Percentiles rank a stretch among this genome's conserved stretches.
phyloP scores from a whole-genome alignment of 2,113 vertebrate genomes.

The Plectropomus leopardus region DNA sequence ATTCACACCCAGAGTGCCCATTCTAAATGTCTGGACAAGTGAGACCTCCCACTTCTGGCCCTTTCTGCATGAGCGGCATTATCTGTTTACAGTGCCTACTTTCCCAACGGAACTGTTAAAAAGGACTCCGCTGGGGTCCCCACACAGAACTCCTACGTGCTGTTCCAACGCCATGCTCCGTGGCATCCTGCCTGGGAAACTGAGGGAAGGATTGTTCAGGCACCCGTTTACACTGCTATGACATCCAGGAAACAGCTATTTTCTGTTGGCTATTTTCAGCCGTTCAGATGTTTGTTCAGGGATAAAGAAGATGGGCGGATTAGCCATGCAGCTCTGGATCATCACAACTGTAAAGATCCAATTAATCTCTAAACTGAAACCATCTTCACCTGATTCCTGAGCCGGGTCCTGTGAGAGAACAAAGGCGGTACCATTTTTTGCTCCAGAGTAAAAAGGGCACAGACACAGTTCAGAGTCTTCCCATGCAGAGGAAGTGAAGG shows the following conservation, averaged over 20 bases:
- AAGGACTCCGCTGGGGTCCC: slow-evolving; percentile 69
- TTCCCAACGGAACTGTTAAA: slow-evolving; percentile 74
- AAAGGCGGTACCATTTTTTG: slow-evolving; percentile 27
- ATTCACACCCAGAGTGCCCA: slow-evolving; percentile 48
- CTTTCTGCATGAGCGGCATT: slow-evolving; percentile 75
- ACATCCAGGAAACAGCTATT: slow-evolving; percentile 79
- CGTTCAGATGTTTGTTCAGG: slow-evolving; percentile 75
- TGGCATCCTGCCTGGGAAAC: slow-evolving; percentile 73
- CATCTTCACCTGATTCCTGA: slow-evolving; percentile 48
- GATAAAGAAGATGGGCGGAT: slow-evolving; percentile 56
- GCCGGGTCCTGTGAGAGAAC: slow-evolving; percentile 33
- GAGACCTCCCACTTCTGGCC: slow-evolving; percentile 73
- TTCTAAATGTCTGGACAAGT: slow-evolving; percentile 61
- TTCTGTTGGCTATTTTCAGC: slow-evolving; percentile 75
- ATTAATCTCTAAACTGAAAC: slow-evolving; percentile 33
- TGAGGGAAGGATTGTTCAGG: slow-evolving; percentile 67
- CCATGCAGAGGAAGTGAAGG: slow-evolving; percentile 67
- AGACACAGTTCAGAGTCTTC: slow-evolving; percentile 55
- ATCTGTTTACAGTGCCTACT: slow-evolving; percentile 80
- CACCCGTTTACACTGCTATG: slow-evolving; percentile 61
- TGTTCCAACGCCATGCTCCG: slow-evolving; percentile 38
- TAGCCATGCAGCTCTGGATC: slow-evolving; percentile 28
- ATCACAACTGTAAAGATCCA: slow-evolving; percentile 49
- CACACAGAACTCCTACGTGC: slow-evolving; percentile 56
- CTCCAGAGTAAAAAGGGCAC: slow-evolving; percentile 44